Conservation (phyloP, 2,113 vertebrate genomes). For the Sula dactylatra region DNA sequence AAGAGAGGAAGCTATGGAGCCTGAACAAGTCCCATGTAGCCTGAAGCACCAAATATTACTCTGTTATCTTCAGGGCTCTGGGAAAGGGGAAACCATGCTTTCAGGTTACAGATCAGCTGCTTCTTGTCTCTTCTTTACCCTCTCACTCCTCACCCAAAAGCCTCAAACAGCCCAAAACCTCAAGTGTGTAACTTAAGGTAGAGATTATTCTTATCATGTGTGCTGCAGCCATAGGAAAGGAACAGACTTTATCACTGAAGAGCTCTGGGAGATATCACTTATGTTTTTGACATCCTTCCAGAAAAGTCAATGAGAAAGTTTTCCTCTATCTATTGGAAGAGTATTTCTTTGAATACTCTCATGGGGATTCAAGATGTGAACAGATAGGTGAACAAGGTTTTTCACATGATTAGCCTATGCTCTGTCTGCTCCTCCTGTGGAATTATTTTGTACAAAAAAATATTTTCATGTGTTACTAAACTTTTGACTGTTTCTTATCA, state of each 20-base stretch:
- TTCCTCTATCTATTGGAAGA: not conserved
- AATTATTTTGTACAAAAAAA: not conserved
- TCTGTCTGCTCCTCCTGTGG: not conserved
- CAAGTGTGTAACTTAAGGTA: not conserved
- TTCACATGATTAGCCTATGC: not conserved
- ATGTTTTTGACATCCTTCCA: not conserved
- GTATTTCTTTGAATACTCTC: not conserved
- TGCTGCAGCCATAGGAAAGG: not conserved
- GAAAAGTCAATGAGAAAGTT: not conserved
- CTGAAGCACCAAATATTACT: not conserved
- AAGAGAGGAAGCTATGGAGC: not conserved
- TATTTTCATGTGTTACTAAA: not conserved
- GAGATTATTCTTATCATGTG: conserved; percentile 1
- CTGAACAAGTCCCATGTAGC: not conserved
- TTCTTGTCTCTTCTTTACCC: not conserved
- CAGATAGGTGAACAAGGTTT: not conserved
- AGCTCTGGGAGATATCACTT: not conserved
- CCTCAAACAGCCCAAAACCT: not conserved
- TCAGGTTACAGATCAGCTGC: not conserved
- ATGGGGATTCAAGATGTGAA: not conserved
- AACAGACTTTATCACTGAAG: not conserved
- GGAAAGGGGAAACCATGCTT: not conserved
- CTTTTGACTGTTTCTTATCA: not conserved
- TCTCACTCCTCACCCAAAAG: not conserved
- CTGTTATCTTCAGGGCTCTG: not conserved